phyloP scores from a whole-genome alignment of 2,888 invertebrate genomes.

The Agrenia bidenticulata region DNA sequence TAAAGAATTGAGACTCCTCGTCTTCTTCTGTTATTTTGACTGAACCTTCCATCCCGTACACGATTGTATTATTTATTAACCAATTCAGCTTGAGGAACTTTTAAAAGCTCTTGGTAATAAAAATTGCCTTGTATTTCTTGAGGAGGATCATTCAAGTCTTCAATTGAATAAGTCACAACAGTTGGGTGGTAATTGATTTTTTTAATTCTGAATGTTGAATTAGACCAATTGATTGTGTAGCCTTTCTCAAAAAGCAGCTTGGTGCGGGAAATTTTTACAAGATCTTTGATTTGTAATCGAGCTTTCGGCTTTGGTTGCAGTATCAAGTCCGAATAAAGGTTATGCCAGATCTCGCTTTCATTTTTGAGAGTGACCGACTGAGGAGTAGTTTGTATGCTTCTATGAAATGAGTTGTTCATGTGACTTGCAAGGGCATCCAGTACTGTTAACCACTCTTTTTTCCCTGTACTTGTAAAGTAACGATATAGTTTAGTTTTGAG shows the following conservation, averaged over 20 bases:
- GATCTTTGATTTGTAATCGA: neutral
- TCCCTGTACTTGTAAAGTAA: neutral
- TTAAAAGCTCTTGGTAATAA: neutral
- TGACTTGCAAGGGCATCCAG: neutral
- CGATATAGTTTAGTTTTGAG: constrained; percentile 10
- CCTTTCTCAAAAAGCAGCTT: constrained; percentile 1
- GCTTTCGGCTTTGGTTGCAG: no score
- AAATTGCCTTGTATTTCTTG: neutral
- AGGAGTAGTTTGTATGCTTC: constrained; percentile 4
- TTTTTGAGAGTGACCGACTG: constrained; percentile 6
- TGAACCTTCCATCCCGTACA: no score
- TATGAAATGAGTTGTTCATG: constrained; percentile 9
- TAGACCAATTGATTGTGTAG: neutral
- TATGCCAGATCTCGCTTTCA: neutral
- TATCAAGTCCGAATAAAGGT: neutral
- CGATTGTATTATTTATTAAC: no score
- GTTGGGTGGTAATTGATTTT: neutral
- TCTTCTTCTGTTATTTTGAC: no score
- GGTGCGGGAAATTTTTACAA: neutral
- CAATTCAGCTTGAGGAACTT: no score
- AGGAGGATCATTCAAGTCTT: neutral
- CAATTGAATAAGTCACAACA: neutral
- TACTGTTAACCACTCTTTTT: neutral
- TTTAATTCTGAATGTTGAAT: constrained; percentile 2
- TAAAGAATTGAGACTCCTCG: no score